Conservation (phyloP, 1,140 invertebrate species). For the Centruroides sculpturatus region DNA sequence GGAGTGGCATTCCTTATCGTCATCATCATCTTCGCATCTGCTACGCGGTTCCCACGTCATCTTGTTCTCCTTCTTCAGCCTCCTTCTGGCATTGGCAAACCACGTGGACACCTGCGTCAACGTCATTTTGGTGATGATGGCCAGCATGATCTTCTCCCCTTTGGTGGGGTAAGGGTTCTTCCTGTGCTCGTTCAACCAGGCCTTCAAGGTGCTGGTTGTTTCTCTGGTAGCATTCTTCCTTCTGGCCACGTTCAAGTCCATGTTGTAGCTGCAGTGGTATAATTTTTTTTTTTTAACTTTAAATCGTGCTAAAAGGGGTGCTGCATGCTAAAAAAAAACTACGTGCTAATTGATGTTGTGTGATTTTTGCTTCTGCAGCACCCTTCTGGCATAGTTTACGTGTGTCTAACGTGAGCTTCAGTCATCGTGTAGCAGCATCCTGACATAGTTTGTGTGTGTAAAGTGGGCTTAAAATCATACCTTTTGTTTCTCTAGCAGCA, state of each 20-base stretch:
- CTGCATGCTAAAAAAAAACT: no score
- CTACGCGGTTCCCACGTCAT: slow-evolving; percentile 46
- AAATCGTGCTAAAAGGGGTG: no score
- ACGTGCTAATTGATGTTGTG: no score
- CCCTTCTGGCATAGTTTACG: no score
- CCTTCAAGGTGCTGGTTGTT: slow-evolving; percentile 88
- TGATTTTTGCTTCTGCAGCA: no score
- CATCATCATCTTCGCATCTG: slow-evolving; percentile 17
- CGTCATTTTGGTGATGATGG: slow-evolving; percentile 44
- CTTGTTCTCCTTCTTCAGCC: slow-evolving; percentile 53
- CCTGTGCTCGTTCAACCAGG: slow-evolving; percentile 80
- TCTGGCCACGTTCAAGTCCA: slow-evolving; percentile 40
- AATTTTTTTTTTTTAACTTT: slow-evolving; percentile 10
- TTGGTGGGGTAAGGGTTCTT: slow-evolving; percentile 56
- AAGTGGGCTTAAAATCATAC: no score
- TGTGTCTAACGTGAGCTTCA: no score
- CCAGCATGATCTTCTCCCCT: slow-evolving; percentile 44
- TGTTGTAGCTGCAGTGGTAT: slow-evolving; percentile 29
- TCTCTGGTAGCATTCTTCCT: slow-evolving; percentile 95
- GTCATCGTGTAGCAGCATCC: no score
- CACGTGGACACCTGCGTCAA: slow-evolving; percentile 38
- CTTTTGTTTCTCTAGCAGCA: no score
- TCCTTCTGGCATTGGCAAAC: slow-evolving; percentile 47
- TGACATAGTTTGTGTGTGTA: no score
- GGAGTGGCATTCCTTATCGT: background rate